Percentiles rank a stretch among this genome's conserved stretches.
Evolutionary conservation across 2,797 vertebrate genomes (phyloP).

Genomic region (Arrhamphus sclerolepis): DNA sequence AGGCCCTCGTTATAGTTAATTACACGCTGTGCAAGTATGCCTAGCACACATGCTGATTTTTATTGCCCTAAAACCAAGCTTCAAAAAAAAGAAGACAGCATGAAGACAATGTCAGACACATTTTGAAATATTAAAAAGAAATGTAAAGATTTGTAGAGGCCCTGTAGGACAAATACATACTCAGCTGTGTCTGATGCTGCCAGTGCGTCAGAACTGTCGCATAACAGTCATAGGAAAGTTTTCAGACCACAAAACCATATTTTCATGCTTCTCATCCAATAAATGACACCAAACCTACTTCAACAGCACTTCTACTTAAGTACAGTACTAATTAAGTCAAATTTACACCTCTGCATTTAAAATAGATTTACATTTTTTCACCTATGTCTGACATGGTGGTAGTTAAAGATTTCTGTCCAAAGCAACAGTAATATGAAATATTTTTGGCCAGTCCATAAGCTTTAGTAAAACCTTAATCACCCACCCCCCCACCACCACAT

Average conservation of each 20-base stretch:
- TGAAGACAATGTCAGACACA: conserved; percentile 16
- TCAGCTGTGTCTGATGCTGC: not conserved
- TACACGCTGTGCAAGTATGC: conserved; percentile 64
- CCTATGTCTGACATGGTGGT: not conserved
- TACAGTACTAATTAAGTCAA: not conserved
- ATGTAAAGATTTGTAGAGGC: not conserved
- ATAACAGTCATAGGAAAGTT: no score
- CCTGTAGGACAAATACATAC: no score
- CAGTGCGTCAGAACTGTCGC: no score
- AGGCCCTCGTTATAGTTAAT: conserved; percentile 76
- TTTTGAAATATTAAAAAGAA: not conserved
- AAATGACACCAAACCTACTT: not conserved
- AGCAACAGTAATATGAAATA: not conserved
- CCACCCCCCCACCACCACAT: no score
- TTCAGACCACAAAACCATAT: not conserved
- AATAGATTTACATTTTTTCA: not conserved
- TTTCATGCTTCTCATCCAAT: not conserved
- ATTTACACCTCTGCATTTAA: no score
- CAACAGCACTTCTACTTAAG: not conserved
- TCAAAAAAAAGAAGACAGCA: conserved; percentile 1
- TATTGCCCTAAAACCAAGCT: conserved; percentile 52
- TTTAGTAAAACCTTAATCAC: not conserved
- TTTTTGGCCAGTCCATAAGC: not conserved
- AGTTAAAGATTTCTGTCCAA: not conserved
- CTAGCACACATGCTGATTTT: conserved; percentile 55